Evolutionary conservation across 1,140 invertebrate species (phyloP), one percentile per base, ranked within the genome.

Genomic region (Drosophila nasuta): DNA sequence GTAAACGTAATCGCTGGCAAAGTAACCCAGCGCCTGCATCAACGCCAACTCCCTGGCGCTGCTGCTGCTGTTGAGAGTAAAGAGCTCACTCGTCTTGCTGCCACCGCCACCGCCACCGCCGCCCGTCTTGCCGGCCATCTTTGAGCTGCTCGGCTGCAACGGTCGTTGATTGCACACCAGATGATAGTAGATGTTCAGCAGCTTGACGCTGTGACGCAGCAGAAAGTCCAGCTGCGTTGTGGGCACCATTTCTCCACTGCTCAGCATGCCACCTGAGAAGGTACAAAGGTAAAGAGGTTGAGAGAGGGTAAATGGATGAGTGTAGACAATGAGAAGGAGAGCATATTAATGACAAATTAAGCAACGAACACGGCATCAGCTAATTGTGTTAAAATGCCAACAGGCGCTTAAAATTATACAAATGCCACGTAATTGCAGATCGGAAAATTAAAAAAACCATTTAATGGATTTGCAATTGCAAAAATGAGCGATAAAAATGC

Each of bases 151-250:
- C 13, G 57, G 56, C 57, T 74, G 75, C 59, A 52, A 58, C 10
- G 81, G 77, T 7, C 81, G 78, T 41, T 94, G 93, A 66, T 96
- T 96, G 64, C 96, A 95, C 43, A 96, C 94, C 25, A 97, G 94
- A 88, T 96, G 95, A 57, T 95, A 94, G 92, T 95, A 96, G 73
- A 96, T 95, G 91, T 96, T 96, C 33, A 97, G 89, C 8, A 97
- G 79, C 88, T 95, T 94, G 57, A 95, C 92, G 1, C 95, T 90
- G 91, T 97, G 96, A 25, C 83, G 93, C 15, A 97, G 92, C 17
- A 96, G 71, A 82, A 90, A 89, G 58, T 89, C 85, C 63, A 85
- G 59, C 33, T 89, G 85, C 28, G 33, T 10, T 15, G 57, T 15
- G 25, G 49, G 69, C 3, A 68, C 43, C 46, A 48, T 7, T 13